Evolutionary conservation across 2,113 vertebrate genomes (phyloP), one percentile per base, ranked within the genome.

Genomic region (Deroptyus accipitrinus): DNA sequence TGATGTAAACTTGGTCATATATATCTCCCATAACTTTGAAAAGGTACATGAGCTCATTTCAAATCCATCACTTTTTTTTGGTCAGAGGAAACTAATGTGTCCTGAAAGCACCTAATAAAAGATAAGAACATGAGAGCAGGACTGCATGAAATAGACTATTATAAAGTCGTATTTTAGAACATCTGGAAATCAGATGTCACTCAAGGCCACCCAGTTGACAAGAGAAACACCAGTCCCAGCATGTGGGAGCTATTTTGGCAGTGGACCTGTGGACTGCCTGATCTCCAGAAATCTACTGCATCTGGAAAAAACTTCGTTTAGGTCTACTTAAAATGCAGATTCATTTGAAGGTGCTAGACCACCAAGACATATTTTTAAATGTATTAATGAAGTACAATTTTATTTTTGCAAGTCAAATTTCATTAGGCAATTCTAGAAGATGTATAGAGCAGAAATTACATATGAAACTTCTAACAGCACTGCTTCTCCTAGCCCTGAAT

Each of bases 161-260:
- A 86, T 11, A 63, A 69, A n/a, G 39, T 33, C 61, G 19, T 39
- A 83, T 55, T 90, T 76, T 25, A 79, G 48, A 91, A 49, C 69
- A 84, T 52, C 55, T 87, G 86, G 73, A 92, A 88, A 75, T 92
- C 77, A 72, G 37, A 86, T 64, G 17, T 91, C 86, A n/a, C n/a
- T n/a, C n/a, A n/a, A n/a, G n/a, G n/a, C n/a, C n/a, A n/a, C n/a
- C n/a, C n/a, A n/a, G n/a, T n/a, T n/a, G 44, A 62, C 28, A 22
- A 57, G 31, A 68, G 51, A 61, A 88, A 83, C 49, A 83, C 44
- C 63, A 74, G 9, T 12, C 31, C 39, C 79, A 88, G 42, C 61
- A 46, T 11, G 66, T 41, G 48, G 77, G 73, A 92, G 42, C 39
- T 48, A 25, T 61, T 86, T 51, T 76, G 92, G 72, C 37, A 74